Conservation (phyloP, 2,113 vertebrate genomes). For the Hippocampus zosterae region DNA sequence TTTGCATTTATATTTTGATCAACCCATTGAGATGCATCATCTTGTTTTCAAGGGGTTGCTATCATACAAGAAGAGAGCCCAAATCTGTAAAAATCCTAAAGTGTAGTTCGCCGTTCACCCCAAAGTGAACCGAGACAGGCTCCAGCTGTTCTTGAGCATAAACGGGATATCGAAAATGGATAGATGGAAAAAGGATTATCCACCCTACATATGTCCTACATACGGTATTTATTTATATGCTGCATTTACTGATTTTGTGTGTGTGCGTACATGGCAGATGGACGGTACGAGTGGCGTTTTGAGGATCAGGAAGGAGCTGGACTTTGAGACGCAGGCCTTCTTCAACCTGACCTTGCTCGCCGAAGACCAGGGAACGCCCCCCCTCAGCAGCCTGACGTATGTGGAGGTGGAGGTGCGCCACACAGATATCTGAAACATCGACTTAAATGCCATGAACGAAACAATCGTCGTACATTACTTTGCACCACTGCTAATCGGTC, state of each 20-base stretch:
- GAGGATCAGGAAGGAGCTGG: conserved; percentile 83
- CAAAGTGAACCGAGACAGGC: not conserved
- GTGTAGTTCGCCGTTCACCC: not conserved
- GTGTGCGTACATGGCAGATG: conserved; percentile 52
- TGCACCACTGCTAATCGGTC: not conserved
- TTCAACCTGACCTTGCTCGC: conserved; percentile 88
- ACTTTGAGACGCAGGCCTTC: conserved; percentile 92
- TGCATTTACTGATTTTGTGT: conserved; percentile 17
- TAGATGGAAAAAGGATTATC: not conserved
- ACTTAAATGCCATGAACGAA: too few relatives aligned
- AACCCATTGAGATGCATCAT: too few relatives aligned
- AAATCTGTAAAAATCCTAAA: too few relatives aligned
- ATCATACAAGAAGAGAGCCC: too few relatives aligned
- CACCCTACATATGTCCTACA: not conserved
- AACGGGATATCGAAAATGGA: not conserved
- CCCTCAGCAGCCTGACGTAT: conserved; percentile 83
- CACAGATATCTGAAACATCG: not conserved
- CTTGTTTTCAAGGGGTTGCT: too few relatives aligned
- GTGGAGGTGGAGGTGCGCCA: conserved; percentile 82
- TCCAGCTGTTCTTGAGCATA: not conserved
- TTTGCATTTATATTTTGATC: too few relatives aligned
- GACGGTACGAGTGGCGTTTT: conserved; percentile 82
- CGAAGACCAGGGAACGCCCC: conserved; percentile 84
- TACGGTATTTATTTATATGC: not conserved
- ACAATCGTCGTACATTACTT: too few relatives aligned